Percentiles rank a stretch among this genome's conserved stretches.
Evolutionary conservation across 2,113 vertebrate genomes (phyloP).

Genomic region (Datnioides undecimradiatus): DNA sequence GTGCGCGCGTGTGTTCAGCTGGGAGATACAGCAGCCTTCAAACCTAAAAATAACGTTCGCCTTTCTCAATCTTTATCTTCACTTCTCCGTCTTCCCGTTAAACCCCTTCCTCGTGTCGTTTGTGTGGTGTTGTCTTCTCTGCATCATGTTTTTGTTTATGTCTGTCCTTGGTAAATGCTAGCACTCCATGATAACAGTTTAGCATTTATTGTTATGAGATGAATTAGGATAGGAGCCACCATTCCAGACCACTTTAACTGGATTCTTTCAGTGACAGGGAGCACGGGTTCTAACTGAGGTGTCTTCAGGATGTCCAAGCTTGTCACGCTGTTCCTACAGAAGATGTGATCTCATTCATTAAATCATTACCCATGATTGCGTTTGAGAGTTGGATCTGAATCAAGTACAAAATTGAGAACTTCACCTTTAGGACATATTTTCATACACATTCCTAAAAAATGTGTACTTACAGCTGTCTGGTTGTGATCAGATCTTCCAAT

Average conservation of each 20-base stretch:
- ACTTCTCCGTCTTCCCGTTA: conserved; percentile 38
- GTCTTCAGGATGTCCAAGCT: background rate
- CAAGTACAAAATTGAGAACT: conserved; percentile 11
- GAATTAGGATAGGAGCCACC: background rate
- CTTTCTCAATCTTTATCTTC: conserved; percentile 45
- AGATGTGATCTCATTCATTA: conserved; percentile 1
- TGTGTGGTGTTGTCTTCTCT: background rate
- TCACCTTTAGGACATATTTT: background rate
- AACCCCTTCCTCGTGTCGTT: background rate
- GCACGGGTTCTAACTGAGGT: background rate
- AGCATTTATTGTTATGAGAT: background rate
- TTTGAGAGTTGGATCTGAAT: conserved; percentile 11
- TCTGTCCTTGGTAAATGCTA: background rate
- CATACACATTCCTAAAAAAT: too few species aligned
- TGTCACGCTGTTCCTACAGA: background rate
- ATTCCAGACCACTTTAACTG: background rate
- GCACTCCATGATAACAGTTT: background rate
- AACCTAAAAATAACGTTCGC: conserved; percentile 54
- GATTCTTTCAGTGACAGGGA: background rate
- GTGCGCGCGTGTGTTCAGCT: conserved; percentile 22
- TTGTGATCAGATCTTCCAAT: too few species aligned
- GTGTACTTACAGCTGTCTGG: too few species aligned
- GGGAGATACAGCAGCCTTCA: conserved; percentile 35
- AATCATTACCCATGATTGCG: background rate
- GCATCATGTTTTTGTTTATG: conserved; percentile 9